Base-by-base conservation (phyloP, 1,140 invertebrate species). In the Dendroctonus valens region DNA sequence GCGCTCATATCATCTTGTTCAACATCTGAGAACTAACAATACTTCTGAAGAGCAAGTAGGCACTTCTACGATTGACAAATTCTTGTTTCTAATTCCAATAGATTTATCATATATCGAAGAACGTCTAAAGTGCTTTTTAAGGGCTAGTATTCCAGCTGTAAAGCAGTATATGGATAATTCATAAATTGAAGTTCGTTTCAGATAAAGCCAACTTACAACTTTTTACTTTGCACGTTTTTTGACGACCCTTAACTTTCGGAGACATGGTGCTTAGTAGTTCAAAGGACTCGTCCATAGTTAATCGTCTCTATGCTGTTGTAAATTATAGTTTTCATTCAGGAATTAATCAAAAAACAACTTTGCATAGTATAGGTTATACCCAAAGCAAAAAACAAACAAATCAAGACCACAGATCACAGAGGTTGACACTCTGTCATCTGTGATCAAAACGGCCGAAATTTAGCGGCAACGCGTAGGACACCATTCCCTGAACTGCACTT, bases 111-210 rank as follows among this genome's bases (percentile, higher is more conserved):
- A 69, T 46, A 72, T 62, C 38, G 62, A 66, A 39, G 72, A 76
- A 58, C 69, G 65, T 59, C 74, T 59, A 41, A 77, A 57, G 46
- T 70, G 61, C 65, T 69, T 73, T 42, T 72, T 76, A 40, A 75
- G 62, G 41, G 75, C 72, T 62, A 76, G 69, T 61, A 26, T 70
- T 60, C 26, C 70, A 52, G 40, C 59, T 74, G 70, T 26, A 46
- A 74, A 75, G 52, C 42, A 54, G 37, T 15, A 42, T 4, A 15
- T 48, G 14, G 52, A 26, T 51, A 44, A 26, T 26, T 26, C 26
- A 26, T 26, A 26, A 26, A 26, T 26, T 26, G 1, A 26, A 26
- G 26, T 3, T 26, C 26, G 1, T n/a, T 26, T 26, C 26, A 26
- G 3, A 26, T 26, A 26, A 26, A 26, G 26, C n/a, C 55, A 42